These are phyloP conservation scores for Drosophila pseudoobscura DNA, from an alignment of 1,140 invertebrate species.

Conservation along the genomic window DNA sequence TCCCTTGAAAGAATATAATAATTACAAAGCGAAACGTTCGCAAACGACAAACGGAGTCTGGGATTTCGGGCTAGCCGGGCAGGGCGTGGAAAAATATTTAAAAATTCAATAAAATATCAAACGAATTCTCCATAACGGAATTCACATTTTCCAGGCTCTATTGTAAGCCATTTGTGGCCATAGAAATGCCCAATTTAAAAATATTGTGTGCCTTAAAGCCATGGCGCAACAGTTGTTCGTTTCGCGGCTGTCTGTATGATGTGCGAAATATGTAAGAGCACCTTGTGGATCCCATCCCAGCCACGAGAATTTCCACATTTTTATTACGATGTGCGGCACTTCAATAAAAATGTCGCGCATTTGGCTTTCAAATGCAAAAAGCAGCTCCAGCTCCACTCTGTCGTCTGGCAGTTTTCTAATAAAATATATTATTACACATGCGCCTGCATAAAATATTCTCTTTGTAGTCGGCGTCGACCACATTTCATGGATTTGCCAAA, in stretches of 20 bases:
- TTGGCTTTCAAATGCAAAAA: conserved; percentile 48
- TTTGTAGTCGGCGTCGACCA: conserved; percentile 52
- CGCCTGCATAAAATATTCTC: conserved; percentile 50
- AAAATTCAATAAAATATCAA: conserved; percentile 53
- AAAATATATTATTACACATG: conserved; percentile 55
- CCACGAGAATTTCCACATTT: conserved; percentile 52
- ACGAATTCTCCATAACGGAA: conserved; percentile 26
- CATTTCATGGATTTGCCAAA: conserved; percentile 59
- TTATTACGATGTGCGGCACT: conserved; percentile 46
- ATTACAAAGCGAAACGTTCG: conserved; percentile 18
- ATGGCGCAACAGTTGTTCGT: conserved; percentile 49
- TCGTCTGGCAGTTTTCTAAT: conserved; percentile 35
- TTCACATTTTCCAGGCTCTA: conserved; percentile 16
- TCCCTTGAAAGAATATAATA: conserved; percentile 15
- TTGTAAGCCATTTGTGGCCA: conserved; percentile 28
- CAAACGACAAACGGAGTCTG: conserved; percentile 8
- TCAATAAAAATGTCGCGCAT: conserved; percentile 59
- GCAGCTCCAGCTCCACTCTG: background rate
- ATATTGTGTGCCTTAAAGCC: no score
- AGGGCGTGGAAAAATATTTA: conserved; percentile 34
- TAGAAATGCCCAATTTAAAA: no score
- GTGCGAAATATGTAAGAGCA: conserved; percentile 61
- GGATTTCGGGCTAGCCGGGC: conserved; percentile 19
- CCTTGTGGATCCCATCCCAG: conserved; percentile 15
- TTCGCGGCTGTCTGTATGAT: conserved; percentile 25